A percentile compares a stretch with the other conserved stretches of the same genome.
These are phyloP conservation scores for Polyergus mexicanus DNA, from an alignment of 1,140 invertebrate species.

Conservation along the genomic window DNA sequence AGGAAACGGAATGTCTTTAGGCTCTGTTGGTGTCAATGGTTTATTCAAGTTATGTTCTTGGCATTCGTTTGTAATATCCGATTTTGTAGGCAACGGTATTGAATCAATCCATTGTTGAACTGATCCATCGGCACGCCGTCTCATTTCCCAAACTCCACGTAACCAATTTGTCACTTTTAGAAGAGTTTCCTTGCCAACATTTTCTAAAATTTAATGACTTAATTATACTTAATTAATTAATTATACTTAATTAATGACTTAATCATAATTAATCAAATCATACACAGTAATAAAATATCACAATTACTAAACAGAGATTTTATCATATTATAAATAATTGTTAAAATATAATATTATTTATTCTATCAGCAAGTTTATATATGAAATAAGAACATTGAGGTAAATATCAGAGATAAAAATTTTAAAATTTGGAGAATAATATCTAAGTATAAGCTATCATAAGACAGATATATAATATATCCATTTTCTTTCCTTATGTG, in stretches of 20 bases:
- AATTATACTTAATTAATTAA: background rate
- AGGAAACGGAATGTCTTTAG: constrained; percentile 68
- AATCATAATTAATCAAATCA: background rate
- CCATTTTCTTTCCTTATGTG: background rate
- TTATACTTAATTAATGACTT: background rate
- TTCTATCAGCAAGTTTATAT: background rate
- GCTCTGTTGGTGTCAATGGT: constrained; percentile 42
- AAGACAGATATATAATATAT: background rate
- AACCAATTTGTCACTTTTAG: constrained; percentile 83
- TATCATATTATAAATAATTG: background rate
- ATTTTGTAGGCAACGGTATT: constrained; percentile 80
- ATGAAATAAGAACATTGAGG: background rate
- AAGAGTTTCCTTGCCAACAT: constrained; percentile 82
- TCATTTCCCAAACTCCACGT: constrained; percentile 84
- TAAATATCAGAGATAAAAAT: background rate
- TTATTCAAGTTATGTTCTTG: constrained; percentile 4
- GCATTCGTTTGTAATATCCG: constrained; percentile 46
- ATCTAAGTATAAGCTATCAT: background rate
- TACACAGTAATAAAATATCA: background rate
- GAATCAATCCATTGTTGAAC: constrained; percentile 87
- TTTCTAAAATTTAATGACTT: constrained; percentile 73
- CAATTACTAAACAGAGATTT: background rate
- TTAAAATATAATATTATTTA: background rate
- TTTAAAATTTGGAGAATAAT: background rate
- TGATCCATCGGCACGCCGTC: constrained; percentile 78